Base-by-base conservation (phyloP, 2,113 vertebrate genomes). In the Morone chrysops region DNA sequence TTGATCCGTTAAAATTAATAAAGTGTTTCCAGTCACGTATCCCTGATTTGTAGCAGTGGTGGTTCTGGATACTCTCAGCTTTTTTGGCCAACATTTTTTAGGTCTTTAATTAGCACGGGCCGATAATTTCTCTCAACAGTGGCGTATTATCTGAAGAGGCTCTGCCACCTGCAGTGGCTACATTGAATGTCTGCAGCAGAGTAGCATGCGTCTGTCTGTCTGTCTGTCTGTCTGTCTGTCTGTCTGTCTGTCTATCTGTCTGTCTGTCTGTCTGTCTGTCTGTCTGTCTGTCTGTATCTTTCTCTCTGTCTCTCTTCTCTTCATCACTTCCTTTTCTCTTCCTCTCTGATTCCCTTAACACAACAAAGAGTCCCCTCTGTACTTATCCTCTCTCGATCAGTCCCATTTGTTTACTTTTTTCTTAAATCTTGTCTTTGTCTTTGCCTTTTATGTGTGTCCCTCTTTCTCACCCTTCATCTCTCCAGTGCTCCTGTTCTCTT, bases 401-500 rank as follows among this genome's bases (percentile, higher is more conserved):
- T 83, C 79, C 76, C 74, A 53, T 82, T 84, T 90, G 73, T 81
- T 76, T 72, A 75, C 60, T 40, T 47, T 70, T 86, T 72, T 25
- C 63, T 63, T 61, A 83, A 82, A 81, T 79, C 57, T 65, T 75
- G 53, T 71, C 62, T 83, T 69, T 74, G 53, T 73, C 48, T 75
- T 75, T 74, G 22, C 61, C 66, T 82, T 81, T 80, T 61, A 72
- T 75, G 74, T 70, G 45, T 45, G 65, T 40, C 78, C 43, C 43
- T 63, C 50, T 84, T 18, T 53, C 78, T 80, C 66, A 22, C 61
- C 67, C 65, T 69, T 70, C 69, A 40, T 62, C 14, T 68, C 73
- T 38, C 31, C 31, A n/a, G 68, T 31, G n/a, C 69, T 80, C 50
- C 25, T 40, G n/a, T 17, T 56, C 31, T 70, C 61, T 71, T 6